Evolutionary conservation across 2,797 vertebrate genomes (phyloP), one percentile per base, ranked within the genome.

Genomic region (Craterocephalus amniculus): DNA sequence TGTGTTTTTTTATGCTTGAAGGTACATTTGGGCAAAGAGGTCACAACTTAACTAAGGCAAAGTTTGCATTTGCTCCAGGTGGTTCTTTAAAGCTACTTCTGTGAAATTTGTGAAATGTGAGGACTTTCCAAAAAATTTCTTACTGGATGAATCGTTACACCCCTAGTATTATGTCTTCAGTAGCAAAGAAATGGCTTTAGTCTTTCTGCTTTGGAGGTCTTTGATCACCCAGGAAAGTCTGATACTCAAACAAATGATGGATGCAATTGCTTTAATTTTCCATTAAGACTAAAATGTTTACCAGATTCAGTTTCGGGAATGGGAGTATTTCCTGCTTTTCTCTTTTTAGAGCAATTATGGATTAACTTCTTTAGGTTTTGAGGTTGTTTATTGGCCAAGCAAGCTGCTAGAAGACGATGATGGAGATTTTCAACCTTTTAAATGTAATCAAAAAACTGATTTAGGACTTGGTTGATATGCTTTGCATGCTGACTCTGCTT

Each of bases 391-490:
- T 56, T 29, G 6, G 13, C 20, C 7, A 38, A 22, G 54, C 22
- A 51, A 68, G 26, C 26, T 12, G 35, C 45, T 40, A 48, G 9
- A 69, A 55, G 6, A 40, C 35, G 26, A 36, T 9, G 14, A 4
- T 31, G 4, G 11, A 16, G 35, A 38, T 27, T 2, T 51, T 34
- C 11, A 40, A 7, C 14, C 62, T 57, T 68, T 32, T 7, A 34
- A 34, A 35, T 34, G 6, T 1, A 2, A 8, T 24, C 12, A 34
- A 43, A 45, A 35, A 74, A 70, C 69, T 72, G 22, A 32, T 77
- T 63, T 74, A 48, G 12, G 26, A 18, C 32, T 36, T 22, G 27
- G 63, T 22, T 48, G 67, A 49, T 72, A 16, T 52, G n/a, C 45
- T 51, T 36, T 40, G 40, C 8, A 0, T 57, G 31, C 13, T 63